Conservation (phyloP, 1,140 invertebrate genomes). For the Drosophila littoralis region DNA sequence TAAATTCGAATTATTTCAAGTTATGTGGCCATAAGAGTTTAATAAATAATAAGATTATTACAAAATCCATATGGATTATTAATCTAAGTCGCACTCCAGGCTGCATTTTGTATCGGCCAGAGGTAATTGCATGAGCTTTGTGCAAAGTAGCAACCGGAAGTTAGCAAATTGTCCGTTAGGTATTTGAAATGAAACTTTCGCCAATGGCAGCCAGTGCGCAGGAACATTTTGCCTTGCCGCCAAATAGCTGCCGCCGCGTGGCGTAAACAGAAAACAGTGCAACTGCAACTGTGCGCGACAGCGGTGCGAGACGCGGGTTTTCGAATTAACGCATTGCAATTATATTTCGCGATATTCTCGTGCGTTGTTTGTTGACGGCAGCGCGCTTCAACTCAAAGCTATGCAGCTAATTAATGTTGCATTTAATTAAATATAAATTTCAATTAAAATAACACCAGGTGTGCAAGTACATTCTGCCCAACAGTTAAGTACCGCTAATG, state of each 20-base stretch:
- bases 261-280: slow-evolving; percentile 67
- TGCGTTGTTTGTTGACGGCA: slow-evolving; percentile 22
- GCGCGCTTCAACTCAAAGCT: slow-evolving; percentile 11
- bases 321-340: slow-evolving; percentile 18
- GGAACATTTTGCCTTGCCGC: slow-evolving; percentile 58
- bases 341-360: slow-evolving; percentile 32
- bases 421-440: slow-evolving; percentile 48
- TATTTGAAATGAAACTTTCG: slow-evolving; percentile 23
- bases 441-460: slow-evolving; percentile 10
- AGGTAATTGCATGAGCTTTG: not conserved
- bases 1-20: not conserved
- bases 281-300: slow-evolving; percentile 66
- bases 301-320: slow-evolving; percentile 26
- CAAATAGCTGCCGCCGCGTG: slow-evolving; percentile 50
- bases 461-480: not conserved
- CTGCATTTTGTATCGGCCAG: not conserved
- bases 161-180: slow-evolving; percentile 6
- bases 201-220: slow-evolving; percentile 49
- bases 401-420: slow-evolving; percentile 47
- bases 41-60: not conserved
- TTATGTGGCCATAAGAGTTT: not conserved
- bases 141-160: slow-evolving; percentile 10
- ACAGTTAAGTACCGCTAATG: slow-evolving; percentile 59
- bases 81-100: no score
- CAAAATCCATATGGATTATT: not conserved